A percentile compares a stretch with the other conserved stretches of the same genome.
Evolutionary conservation across 2,797 vertebrate species (phyloP).

Genomic region (Eulemur albifrons): DNA sequence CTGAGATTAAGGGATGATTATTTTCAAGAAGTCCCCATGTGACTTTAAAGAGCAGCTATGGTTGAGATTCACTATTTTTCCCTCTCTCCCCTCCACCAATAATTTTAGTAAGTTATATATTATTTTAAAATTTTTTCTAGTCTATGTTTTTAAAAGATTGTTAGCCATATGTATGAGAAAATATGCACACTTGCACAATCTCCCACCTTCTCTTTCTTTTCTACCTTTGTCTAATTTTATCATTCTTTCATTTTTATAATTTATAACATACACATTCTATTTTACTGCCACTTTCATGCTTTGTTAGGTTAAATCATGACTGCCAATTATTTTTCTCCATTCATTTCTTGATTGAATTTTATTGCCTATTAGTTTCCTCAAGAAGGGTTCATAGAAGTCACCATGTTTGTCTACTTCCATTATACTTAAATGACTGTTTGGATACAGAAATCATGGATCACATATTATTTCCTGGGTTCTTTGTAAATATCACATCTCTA

Average conservation of each 20-base stretch:
- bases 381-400: background rate
- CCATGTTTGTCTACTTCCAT: background rate
- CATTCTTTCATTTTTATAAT: background rate
- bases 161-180: background rate
- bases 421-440: background rate
- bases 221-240: background rate
- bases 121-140: background rate
- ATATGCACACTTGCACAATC: background rate
- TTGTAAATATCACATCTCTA: background rate
- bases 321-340: background rate
- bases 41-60: background rate
- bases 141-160: background rate
- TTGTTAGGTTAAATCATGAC: background rate
- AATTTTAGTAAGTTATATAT: background rate
- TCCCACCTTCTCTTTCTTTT: background rate
- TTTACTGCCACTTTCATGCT: background rate
- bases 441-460: background rate
- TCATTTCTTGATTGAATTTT: background rate
- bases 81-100: background rate
- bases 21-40: background rate
- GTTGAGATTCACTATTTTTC: background rate
- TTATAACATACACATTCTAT: background rate
- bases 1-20: background rate
- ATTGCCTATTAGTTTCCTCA: background rate
- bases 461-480: background rate